Evolutionary conservation across 2,888 invertebrate genomes (phyloP), one percentile per base, ranked within the genome.

Genomic region (Nycteola revayana): DNA sequence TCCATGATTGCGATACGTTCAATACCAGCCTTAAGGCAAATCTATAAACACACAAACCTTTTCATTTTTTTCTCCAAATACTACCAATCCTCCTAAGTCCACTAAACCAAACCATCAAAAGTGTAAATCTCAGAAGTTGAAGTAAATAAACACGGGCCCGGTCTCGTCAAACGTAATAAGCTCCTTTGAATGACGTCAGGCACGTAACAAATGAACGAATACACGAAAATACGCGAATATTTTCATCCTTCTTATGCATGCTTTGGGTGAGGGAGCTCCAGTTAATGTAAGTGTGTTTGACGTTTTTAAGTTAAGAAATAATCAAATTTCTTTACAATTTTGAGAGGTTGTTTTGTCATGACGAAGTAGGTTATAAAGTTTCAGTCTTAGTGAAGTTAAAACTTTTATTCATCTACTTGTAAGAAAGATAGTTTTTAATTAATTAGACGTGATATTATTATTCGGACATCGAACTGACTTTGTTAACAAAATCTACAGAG

Each of bases 101-200:
- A 36, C 41, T 49, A 39, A 47, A 31, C 46, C 24, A 39, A 24
- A 37, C 46, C 49, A 43, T 43, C 36, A 30, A 44, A 43, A 32
- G 42, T 31, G 42, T 35, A 56, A 54, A 60, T 60, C 57, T 54
- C 30, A 25, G 39, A 28, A 45, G 36, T 49, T 41, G 41, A 28
- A 49, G 50, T 56, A 55, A 50, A 58, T 59, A 62, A 46, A 52
- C 42, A 37, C 39, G 41, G 18, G 46, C 34, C 57, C 56, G 57
- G 49, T 66, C 54, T 55, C 65, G 62, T 67, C 69, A 63, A 60
- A 66, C 60, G 66, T 72, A 69, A 69, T 72, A 73, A 74, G 68
- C 63, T 51, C 40, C 68, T 70, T 70, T 71, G 69, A 72, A 60
- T 64, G 61, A 61, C 58, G 65, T 59, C 65, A 72, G 73, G 70